Conservation (phyloP, 2,113 vertebrate species). For the Apus apus region DNA sequence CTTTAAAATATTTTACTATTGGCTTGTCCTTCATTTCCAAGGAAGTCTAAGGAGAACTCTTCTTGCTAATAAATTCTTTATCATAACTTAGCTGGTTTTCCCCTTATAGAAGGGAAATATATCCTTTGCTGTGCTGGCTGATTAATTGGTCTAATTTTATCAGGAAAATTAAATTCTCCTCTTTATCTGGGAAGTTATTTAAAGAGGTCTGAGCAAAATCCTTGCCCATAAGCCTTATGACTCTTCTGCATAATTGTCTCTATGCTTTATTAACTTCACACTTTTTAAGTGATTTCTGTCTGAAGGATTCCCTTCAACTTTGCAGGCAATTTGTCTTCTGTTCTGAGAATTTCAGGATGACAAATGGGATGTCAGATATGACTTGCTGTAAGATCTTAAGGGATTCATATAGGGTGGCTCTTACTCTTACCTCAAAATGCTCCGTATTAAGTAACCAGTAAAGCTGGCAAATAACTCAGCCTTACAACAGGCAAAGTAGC, state of each 20-base stretch:
- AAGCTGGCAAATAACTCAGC: background rate
- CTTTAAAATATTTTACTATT: conserved; percentile 73
- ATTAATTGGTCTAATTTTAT: conserved; percentile 76
- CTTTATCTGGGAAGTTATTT: conserved; percentile 64
- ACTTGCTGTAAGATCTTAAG: conserved; percentile 19
- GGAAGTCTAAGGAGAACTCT: conserved; percentile 52
- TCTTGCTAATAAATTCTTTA: conserved; percentile 71
- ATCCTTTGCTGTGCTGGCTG: conserved; percentile 58
- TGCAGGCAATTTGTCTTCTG: conserved; percentile 37
- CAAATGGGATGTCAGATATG: conserved; percentile 8
- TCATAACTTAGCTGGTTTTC: conserved; percentile 62
- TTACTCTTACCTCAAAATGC: background rate
- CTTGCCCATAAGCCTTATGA: conserved; percentile 22
- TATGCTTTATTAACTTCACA: conserved; percentile 57
- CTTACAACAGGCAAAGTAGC: background rate
- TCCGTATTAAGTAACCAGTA: background rate
- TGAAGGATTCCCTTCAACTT: conserved; percentile 42
- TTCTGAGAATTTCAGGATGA: conserved; percentile 50
- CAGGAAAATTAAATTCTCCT: conserved; percentile 72
- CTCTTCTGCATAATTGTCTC: conserved; percentile 1
- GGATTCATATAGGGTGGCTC: background rate
- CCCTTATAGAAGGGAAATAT: conserved; percentile 34
- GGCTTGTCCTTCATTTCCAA: conserved; percentile 65
- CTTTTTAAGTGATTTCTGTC: conserved; percentile 57
- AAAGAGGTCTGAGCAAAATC: conserved; percentile 57